Evolutionary conservation across 2,888 invertebrate genomes (phyloP).

Genomic region (Drosophila limbata): DNA sequence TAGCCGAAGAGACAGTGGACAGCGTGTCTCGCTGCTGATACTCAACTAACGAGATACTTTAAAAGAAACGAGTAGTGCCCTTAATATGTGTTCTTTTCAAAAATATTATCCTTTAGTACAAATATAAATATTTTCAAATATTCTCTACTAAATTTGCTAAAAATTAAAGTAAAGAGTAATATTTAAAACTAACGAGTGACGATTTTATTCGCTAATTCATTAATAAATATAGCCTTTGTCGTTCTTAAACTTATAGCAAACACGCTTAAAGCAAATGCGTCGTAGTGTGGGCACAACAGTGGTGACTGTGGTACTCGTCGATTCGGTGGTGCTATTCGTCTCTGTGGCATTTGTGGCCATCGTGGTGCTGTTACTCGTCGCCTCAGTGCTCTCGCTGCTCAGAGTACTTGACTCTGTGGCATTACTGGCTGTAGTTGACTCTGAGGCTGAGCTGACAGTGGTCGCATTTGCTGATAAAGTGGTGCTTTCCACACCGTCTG

Average conservation of each 20-base stretch:
- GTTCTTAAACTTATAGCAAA: slow-evolving; percentile 65
- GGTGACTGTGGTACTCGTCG: slow-evolving; percentile 5
- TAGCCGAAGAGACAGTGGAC: background rate
- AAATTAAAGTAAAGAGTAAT: background rate
- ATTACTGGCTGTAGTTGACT: slow-evolving; percentile 16
- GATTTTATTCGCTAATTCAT: slow-evolving; percentile 7
- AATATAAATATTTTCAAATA: background rate
- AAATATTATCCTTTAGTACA: too few relatives aligned
- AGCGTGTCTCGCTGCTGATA: background rate
- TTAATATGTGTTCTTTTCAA: background rate
- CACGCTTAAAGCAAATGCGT: slow-evolving; percentile 68
- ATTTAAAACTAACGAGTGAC: slow-evolving; percentile 10
- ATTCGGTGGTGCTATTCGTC: slow-evolving; percentile 5
- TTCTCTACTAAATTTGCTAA: too few relatives aligned
- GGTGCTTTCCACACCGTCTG: slow-evolving; percentile 38
- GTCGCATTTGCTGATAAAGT: slow-evolving; percentile 18
- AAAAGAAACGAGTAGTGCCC: background rate
- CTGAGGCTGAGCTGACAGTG: slow-evolving; percentile 1
- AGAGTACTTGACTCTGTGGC: slow-evolving; percentile 12
- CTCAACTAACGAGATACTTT: background rate
- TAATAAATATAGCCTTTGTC: slow-evolving; percentile 67
- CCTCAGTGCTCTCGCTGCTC: slow-evolving; percentile 3
- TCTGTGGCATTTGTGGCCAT: slow-evolving; percentile 1
- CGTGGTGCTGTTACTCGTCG: slow-evolving; percentile 19
- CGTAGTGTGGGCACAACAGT: slow-evolving; percentile 7